Evolutionary conservation across 2,888 invertebrate species (phyloP), one percentile per base, ranked within the genome.

Genomic region (Lissonota sp.): DNA sequence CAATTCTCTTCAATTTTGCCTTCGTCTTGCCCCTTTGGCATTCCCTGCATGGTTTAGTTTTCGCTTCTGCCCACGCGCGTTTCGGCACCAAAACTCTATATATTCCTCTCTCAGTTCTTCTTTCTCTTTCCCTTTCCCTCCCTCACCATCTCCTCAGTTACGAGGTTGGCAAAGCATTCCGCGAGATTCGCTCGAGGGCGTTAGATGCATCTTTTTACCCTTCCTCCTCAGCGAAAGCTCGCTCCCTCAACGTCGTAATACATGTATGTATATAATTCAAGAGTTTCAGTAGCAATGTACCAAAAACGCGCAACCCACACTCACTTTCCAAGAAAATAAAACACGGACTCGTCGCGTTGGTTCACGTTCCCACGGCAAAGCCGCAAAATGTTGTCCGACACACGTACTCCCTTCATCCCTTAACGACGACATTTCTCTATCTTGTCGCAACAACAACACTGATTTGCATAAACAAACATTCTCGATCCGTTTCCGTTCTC

Each of bases 101-200:
- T 44, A 49, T 60, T 26, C 60, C 79, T 67, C 67, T 26, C 26
- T 55, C 67, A 62, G 63, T 49, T 12, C 10, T 79, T 51, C 51
- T 51, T 40, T 66, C 83, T 67, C 39, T 42, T 55, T 53, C 55
- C 26, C 40, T 62, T 44, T 39, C 16, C 53, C 55, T 7, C 51
- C 26, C 69, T 58, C 58, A 10, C 39, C 39, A 46, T 14, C 64
- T 49, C 79, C 84, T 73, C 53, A 84, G 26, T 77, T 53, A 81
- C 70, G 84, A 84, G 86, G 84, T 84, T 84, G 84, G 87, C 87
- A 88, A 88, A 90, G 90, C 89, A 90, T 90, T 90, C 89, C 89
- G 84, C 82, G 78, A 81, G 87, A 84, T 86, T 63, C 67, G 67
- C 73, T 79, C 80, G 72, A 64, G 73, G 74, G 79, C 81, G 72